Percentiles rank a stretch among this genome's conserved stretches.
phyloP scores from a whole-genome alignment of 2,888 invertebrate species.

The Gryllus longicercus region DNA sequence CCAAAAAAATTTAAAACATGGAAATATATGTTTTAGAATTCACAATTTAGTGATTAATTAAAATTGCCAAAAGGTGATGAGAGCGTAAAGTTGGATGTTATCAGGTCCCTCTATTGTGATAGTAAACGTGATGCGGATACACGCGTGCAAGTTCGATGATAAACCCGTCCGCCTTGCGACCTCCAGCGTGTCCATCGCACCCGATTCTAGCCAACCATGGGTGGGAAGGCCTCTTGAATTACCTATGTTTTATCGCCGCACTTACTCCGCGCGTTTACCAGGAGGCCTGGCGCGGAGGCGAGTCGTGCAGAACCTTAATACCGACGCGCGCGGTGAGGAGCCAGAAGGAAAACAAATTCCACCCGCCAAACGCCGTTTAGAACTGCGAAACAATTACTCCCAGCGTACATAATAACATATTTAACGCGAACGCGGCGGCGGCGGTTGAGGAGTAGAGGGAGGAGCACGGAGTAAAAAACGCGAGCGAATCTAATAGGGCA shows the following conservation, averaged over 20 bases:
- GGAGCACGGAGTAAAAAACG: neutral
- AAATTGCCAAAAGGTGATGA: too few species aligned
- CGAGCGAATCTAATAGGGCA: neutral
- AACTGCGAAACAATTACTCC: neutral
- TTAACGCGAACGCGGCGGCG: constrained; percentile 4
- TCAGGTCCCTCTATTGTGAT: too few species aligned
- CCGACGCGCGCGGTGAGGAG: neutral
- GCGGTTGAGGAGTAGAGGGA: neutral
- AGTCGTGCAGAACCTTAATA: neutral
- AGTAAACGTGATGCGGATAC: too few species aligned
- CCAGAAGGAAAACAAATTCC: neutral
- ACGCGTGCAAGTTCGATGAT: too few species aligned
- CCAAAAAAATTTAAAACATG: too few species aligned
- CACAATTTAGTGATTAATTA: too few species aligned
- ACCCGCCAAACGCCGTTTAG: neutral
- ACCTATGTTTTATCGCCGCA: neutral
- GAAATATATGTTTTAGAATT: too few species aligned
- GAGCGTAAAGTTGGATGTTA: too few species aligned
- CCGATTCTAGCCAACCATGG: too few species aligned
- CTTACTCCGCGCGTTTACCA: neutral
- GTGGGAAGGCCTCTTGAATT: neutral
- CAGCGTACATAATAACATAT: constrained; percentile 5
- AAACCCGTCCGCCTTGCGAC: too few species aligned
- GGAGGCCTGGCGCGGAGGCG: neutral
- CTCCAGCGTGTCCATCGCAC: too few species aligned